Evolutionary conservation across 2,888 invertebrate species (phyloP), one percentile per base, ranked within the genome.

Genomic region (Drosophila anomalata): DNA sequence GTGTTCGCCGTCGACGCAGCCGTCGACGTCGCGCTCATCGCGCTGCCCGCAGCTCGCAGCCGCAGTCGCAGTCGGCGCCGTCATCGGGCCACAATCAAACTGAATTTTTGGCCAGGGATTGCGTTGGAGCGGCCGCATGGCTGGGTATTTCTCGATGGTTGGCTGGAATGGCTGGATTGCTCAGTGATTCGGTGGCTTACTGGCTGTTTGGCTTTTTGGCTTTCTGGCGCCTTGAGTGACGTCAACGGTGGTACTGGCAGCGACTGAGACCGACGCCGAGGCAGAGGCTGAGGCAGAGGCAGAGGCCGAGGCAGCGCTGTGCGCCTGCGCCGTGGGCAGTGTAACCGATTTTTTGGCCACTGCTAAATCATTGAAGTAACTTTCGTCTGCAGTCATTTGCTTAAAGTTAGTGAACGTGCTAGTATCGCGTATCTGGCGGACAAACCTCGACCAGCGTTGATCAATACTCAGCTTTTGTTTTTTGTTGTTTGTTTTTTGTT

Each of bases 361-460:
- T 89, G 90, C 90, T 90, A 90, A 90, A 90, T 90, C 90, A 81
- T 80, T 80, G 88, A 78, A 88, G 88, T 86, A 84, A 90, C 91
- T 89, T 89, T 90, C 90, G 91, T 91, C 91, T 90, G 90, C 90
- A 90, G 90, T 92, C 91, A 91, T 92, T 91, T 91, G 89, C 89
- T 90, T 91, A 87, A 90, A 90, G 92, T 90, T 90, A 91, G 91
- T 91, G 91, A 90, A 90, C 91, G 90, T 84, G 91, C 89, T 89
- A 87, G 89, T 91, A 91, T 90, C 91, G 90, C 77, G 77, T 82
- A 77, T 76, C 77, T 75, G 61, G 77, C 75, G 78, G 75, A 61
- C 29, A 48, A 50, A 44, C 17, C 47, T 67, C 36, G 39, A 36
- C 55, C 29, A 52, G 47, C 52, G 33, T 31, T 47, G 17, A 31